Conservation (phyloP, 2,888 invertebrate genomes). For the Galerucella pusilla region DNA sequence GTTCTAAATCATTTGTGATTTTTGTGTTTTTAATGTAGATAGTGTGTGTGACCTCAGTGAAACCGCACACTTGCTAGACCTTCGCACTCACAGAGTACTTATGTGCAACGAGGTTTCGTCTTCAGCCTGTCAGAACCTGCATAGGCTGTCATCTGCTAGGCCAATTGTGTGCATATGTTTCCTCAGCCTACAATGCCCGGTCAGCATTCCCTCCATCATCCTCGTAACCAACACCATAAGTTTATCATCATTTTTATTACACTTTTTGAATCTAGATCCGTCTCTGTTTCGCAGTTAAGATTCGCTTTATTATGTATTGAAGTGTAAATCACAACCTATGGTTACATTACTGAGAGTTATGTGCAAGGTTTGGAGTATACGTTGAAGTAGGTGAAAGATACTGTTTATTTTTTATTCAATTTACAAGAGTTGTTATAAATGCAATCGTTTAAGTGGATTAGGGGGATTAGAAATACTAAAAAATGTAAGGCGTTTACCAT, state of each 20-base stretch:
- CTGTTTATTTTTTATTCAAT: constrained; percentile 21
- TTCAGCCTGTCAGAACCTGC: too few species aligned
- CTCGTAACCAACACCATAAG: too few species aligned
- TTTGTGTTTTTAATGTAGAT: too few species aligned
- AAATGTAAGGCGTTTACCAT: not conserved
- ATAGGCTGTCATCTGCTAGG: too few species aligned
- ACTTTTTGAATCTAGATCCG: not conserved
- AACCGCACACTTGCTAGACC: too few species aligned
- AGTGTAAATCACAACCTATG: constrained; percentile 44
- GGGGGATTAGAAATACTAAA: not conserved
- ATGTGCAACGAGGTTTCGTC: too few species aligned
- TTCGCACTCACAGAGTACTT: too few species aligned
- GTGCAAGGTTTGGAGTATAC: constrained; percentile 39
- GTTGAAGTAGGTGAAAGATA: constrained; percentile 31
- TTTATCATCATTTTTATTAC: not conserved
- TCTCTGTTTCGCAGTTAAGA: not conserved
- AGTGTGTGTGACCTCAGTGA: too few species aligned
- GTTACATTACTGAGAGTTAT: constrained; percentile 35
- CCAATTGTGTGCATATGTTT: too few species aligned
- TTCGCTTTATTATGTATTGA: constrained; percentile 26
- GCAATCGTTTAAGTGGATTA: not conserved
- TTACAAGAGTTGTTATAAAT: not conserved
- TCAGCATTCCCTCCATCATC: too few species aligned
- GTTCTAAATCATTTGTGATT: too few species aligned
- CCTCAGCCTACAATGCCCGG: too few species aligned